Base-by-base conservation (phyloP, 1,140 invertebrate species). In the Drosophila lowei region DNA sequence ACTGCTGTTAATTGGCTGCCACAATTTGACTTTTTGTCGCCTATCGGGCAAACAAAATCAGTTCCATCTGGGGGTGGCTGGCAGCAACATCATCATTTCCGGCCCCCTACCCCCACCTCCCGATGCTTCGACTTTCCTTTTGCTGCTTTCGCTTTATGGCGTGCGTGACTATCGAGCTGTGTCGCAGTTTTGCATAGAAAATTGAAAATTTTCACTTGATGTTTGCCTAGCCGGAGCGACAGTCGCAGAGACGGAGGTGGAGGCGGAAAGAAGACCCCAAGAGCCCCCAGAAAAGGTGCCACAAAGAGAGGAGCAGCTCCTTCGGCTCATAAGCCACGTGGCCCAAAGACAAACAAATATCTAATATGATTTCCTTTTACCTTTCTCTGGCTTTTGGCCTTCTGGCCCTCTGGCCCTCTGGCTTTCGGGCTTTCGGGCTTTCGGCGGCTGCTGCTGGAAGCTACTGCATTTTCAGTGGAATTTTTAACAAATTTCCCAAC, bases 1-100 rank as follows among this genome's bases (percentile, higher is more conserved):
- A 38, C 3, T 63, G 62, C 81, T 86, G 83, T 86, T 88, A 88
- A 88, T 88, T 88, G 83, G 83, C 83, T 88, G 83, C 83, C 83
- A 88, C 83, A 88, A 88, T 88, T 88, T 88, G 83, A 88, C 78
- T 88, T 83, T 88, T 88, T 83, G 83, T 68, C 81, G 75, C 83
- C 83, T 86, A 86, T 86, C 83, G 77, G 85, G 83, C 83, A 88
- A 79, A 85, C 81, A 85, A 70, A 86, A 85, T 86, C 83, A 84
- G 66, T 57, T 55, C 54, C 59, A 60, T 67, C 42, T 67, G 48
- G 30, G 73, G 62, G 66, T 72, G 71, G 28, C 3, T 25, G 28
- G 11, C 34, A 38, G 34, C 34, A 38, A 72, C 61, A 59, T 60
- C 72, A 53, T 80, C 65, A 66, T 66, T 50, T 3, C 44, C 13